phyloP scores from a whole-genome alignment of 2,113 vertebrate species.

The Aleadryas rufinucha region DNA sequence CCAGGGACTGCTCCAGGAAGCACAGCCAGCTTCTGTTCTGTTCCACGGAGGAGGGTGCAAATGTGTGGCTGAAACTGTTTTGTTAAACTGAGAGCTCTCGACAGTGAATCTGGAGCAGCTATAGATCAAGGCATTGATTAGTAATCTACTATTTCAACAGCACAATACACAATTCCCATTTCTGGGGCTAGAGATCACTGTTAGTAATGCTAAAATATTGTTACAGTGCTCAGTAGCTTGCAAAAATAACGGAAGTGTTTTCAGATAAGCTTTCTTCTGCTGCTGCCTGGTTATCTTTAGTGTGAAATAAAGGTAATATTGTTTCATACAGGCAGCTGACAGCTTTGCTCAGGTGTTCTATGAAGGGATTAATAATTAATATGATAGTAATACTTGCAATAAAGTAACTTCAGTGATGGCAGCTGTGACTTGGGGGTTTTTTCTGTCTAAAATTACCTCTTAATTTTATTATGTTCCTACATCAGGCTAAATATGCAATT shows the following conservation, averaged over 20 bases:
- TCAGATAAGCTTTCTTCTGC: neutral
- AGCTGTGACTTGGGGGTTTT: neutral
- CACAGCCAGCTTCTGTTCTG: neutral
- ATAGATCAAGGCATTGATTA: neutral
- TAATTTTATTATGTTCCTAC: neutral
- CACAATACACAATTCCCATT: neutral
- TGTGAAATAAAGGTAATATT: neutral
- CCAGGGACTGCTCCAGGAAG: neutral
- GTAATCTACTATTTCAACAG: neutral
- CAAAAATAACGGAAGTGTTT: neutral
- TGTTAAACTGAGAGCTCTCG: neutral
- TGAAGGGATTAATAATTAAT: neutral
- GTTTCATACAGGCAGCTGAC: neutral
- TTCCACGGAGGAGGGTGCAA: neutral
- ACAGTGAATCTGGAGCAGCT: neutral
- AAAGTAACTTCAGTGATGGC: neutral
- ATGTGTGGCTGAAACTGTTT: accelerated
- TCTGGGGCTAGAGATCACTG: neutral
- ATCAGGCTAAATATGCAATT: neutral
- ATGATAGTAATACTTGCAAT: neutral
- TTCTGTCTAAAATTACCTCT: neutral
- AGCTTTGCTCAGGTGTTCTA: neutral
- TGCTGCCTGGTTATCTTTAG: neutral
- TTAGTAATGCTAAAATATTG: neutral
- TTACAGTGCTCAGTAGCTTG: neutral